Evolutionary conservation across 2,888 invertebrate genomes (phyloP).

Genomic region (Ceraclea dissimilis): DNA sequence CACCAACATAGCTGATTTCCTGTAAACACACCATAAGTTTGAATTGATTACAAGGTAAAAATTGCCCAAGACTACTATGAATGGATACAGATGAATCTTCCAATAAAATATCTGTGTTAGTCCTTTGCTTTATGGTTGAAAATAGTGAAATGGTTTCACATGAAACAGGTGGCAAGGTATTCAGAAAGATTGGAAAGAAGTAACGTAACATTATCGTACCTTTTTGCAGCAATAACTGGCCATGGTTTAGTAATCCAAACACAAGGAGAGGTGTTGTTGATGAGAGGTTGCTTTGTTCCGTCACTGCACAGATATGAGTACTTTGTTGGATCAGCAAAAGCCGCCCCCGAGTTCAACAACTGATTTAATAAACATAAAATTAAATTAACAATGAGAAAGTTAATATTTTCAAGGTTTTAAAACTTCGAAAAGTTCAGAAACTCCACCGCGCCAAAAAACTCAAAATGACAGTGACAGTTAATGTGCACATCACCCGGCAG

Average conservation of each 20-base stretch:
- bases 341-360: constrained; percentile 31
- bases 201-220: no score
- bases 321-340: constrained; percentile 36
- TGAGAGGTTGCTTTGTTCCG: constrained; percentile 55
- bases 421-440: neutral
- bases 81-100: no score
- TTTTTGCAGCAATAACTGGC: constrained; percentile 63
- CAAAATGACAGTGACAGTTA: no score
- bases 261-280: constrained; percentile 53
- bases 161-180: no score
- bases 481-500: no score
- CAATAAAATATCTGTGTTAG: no score
- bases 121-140: no score
- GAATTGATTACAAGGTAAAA: neutral
- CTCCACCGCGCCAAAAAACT: neutral
- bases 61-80: no score
- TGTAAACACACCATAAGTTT: constrained; percentile 3
- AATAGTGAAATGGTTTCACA: no score
- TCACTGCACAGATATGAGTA: constrained; percentile 72
- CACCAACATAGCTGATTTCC: constrained; percentile 18
- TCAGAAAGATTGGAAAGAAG: neutral
- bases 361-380: neutral
- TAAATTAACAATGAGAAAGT: neutral
- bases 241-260: constrained; percentile 74
- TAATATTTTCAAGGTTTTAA: neutral